A percentile compares a stretch with the other conserved stretches of the same genome.
Conservation (phyloP, 1,140 invertebrate species). For the Lethrus apterus region DNA sequence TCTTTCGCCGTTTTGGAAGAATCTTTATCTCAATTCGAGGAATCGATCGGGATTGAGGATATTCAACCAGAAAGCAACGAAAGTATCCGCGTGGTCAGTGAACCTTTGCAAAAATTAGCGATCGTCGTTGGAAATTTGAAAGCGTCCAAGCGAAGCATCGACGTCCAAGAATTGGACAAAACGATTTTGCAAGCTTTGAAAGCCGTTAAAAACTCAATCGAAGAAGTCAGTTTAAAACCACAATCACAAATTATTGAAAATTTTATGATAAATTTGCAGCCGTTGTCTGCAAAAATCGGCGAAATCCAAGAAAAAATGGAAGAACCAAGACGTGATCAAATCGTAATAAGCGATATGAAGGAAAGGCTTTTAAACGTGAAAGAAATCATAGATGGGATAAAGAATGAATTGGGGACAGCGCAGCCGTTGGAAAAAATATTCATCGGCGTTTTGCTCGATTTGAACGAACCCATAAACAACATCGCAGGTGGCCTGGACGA, state of each 20-base stretch:
- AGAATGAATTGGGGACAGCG: not conserved
- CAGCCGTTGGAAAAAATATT: not conserved
- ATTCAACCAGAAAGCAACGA: slow-evolving; percentile 1
- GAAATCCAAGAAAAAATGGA: slow-evolving; percentile 5
- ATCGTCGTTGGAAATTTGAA: slow-evolving; percentile 8
- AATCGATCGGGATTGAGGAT: not conserved
- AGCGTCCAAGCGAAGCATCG: not conserved
- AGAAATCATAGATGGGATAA: not conserved
- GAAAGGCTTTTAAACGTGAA: not conserved
- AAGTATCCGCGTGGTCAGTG: not conserved
- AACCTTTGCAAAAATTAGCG: slow-evolving; percentile 14
- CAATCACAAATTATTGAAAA: not conserved
- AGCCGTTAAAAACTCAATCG: slow-evolving; percentile 3
- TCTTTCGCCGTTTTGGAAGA: not conserved
- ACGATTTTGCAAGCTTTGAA: not conserved
- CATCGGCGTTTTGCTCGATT: not conserved
- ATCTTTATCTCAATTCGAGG: not conserved
- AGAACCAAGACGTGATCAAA: not conserved
- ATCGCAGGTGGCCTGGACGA: no score
- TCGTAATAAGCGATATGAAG: not conserved
- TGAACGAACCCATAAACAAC: not conserved
- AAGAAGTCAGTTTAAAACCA: slow-evolving; percentile 1
- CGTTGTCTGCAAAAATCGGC: slow-evolving; percentile 4
- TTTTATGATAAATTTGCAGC: slow-evolving; percentile 8
- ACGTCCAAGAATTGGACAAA: not conserved